A percentile compares a stretch with the other conserved stretches of the same genome.
These are phyloP conservation scores for Lacerta bilineata DNA, from an alignment of 2,797 vertebrate species.

Conservation along the genomic window DNA sequence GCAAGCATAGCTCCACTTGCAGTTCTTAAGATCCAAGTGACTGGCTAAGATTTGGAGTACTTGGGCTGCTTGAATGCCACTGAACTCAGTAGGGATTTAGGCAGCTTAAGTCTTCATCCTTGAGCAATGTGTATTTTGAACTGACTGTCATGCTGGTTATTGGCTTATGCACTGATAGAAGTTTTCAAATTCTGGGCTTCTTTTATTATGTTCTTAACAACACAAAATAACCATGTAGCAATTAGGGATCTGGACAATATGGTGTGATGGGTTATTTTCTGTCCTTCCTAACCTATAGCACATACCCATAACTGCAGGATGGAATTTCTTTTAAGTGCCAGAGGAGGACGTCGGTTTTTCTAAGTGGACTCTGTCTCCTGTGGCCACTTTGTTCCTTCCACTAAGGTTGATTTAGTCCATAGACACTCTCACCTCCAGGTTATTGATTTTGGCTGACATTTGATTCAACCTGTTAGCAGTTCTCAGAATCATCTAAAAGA, in stretches of 20 bases:
- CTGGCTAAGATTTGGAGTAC: neutral
- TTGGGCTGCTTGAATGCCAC: neutral
- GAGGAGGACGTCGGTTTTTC: conserved; percentile 49
- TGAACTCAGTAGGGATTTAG: neutral
- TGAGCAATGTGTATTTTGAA: neutral
- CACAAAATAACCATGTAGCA: neutral
- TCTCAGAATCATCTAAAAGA: conserved; percentile 66
- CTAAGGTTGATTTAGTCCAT: conserved; percentile 53
- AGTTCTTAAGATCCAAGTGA: neutral
- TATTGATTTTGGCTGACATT: conserved; percentile 77
- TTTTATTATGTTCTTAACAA: conserved; percentile 13
- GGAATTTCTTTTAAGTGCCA: conserved; percentile 48
- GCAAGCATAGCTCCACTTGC: neutral
- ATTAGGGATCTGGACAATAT: conserved; percentile 6
- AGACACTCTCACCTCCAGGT: conserved; percentile 58
- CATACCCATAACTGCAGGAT: conserved; percentile 22
- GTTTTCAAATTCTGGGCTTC: neutral
- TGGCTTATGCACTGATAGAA: neutral
- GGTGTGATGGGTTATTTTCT: conserved; percentile 18
- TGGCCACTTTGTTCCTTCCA: conserved; percentile 58
- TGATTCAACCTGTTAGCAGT: conserved; percentile 68
- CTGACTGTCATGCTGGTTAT: neutral
- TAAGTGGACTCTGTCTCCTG: conserved; percentile 39
- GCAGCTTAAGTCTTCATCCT: neutral
- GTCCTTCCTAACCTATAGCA: conserved; percentile 16